These are phyloP conservation scores for Mesocricetus auratus DNA, from an alignment of 2,113 vertebrate genomes.

Conservation along the genomic window DNA sequence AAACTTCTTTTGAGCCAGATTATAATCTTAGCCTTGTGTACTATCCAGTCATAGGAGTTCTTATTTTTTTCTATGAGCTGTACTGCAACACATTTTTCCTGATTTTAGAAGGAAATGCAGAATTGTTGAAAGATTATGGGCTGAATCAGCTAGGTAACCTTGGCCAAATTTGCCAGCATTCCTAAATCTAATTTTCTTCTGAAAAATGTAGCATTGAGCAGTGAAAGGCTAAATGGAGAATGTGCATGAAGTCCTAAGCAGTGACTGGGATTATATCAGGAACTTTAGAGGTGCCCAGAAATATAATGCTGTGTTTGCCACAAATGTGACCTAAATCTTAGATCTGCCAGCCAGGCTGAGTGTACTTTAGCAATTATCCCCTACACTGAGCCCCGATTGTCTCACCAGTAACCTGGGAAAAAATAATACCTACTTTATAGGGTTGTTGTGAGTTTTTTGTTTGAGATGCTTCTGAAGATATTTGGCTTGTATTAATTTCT, in stretches of 20 bases:
- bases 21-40: not conserved
- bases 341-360: not conserved
- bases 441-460: not conserved
- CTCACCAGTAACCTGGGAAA: not conserved
- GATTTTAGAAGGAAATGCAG: not conserved
- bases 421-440: not conserved
- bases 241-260: not conserved
- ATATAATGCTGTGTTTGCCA: not conserved
- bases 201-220: not conserved
- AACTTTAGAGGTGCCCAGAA: not conserved
- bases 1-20: not conserved
- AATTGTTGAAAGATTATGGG: not conserved
- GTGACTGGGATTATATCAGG: not conserved
- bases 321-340: not conserved
- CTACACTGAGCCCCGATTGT: not conserved
- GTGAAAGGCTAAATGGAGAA: not conserved
- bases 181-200: conserved; percentile 30
- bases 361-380: not conserved
- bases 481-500: not conserved
- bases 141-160: not conserved
- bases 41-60: not conserved
- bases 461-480: not conserved
- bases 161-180: not conserved
- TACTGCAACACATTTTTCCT: not conserved
- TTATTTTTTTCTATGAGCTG: not conserved